These are phyloP conservation scores for Equus przewalskii DNA, from an alignment of 2,113 vertebrate species.

Conservation along the genomic window DNA sequence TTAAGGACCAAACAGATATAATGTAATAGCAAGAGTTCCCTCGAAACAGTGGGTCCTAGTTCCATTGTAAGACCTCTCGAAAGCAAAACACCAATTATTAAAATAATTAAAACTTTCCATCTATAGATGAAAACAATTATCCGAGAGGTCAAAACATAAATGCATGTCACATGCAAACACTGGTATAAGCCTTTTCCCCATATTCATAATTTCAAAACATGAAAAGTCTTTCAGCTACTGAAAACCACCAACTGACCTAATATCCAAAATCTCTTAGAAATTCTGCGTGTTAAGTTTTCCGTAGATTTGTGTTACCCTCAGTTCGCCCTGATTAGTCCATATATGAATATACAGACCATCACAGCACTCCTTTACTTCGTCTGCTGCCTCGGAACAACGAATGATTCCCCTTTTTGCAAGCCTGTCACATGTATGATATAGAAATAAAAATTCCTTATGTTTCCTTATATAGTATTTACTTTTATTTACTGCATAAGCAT, in stretches of 20 bases:
- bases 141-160: constrained; percentile 45
- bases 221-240: constrained; percentile 14
- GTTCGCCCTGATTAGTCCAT: constrained; percentile 7
- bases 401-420: constrained; percentile 38
- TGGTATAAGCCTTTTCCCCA: constrained; percentile 54
- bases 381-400: not conserved
- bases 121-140: constrained; percentile 55
- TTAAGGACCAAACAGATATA: constrained; percentile 67
- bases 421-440: constrained; percentile 31
- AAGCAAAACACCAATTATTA: constrained; percentile 67
- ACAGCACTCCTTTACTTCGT: not conserved
- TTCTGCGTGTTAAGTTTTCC: not conserved
- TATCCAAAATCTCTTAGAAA: constrained; percentile 61
- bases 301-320: constrained; percentile 52
- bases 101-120: constrained; percentile 53
- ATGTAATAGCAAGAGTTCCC: constrained; percentile 52
- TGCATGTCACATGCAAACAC: constrained; percentile 58
- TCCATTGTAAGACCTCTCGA: constrained; percentile 38
- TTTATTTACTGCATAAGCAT: constrained; percentile 69
- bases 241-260: constrained; percentile 65
- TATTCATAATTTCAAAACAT: constrained; percentile 61
- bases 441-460: constrained; percentile 41
- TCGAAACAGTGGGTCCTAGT: constrained; percentile 56
- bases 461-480: constrained; percentile 71
- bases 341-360: constrained; percentile 1